Conservation (phyloP, 2,888 invertebrate genomes). For the Oscheius onirici region DNA sequence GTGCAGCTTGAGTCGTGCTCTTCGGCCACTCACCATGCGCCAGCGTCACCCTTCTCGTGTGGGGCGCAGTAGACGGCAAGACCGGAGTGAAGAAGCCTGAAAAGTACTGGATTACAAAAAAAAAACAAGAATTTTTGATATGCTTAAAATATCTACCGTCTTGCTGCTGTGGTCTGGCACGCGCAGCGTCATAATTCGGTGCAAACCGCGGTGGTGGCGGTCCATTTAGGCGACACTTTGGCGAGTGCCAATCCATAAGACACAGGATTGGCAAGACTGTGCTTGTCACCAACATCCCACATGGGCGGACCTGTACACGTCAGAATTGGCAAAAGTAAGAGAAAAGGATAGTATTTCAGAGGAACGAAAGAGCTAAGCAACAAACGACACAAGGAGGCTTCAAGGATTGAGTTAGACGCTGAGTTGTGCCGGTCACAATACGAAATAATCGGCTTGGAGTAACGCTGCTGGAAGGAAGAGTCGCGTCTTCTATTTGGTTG, state of each 20-base stretch:
- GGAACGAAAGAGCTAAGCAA: not conserved
- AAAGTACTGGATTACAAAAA: slow-evolving; percentile 9
- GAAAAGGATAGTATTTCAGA: not conserved
- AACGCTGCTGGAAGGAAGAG: not conserved
- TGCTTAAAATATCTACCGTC: slow-evolving; percentile 3
- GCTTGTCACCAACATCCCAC: slow-evolving; percentile 46
- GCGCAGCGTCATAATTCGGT: slow-evolving; percentile 44
- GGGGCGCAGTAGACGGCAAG: slow-evolving; percentile 44
- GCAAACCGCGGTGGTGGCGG: slow-evolving; percentile 65
- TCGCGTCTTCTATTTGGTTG: not conserved
- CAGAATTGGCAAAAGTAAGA: slow-evolving; percentile 4
- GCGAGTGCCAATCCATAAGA: slow-evolving; percentile 68
- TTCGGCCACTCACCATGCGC: slow-evolving; percentile 34
- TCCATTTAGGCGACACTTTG: slow-evolving; percentile 63
- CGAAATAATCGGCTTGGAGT: slow-evolving; percentile 10
- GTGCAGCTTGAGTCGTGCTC: slow-evolving; percentile 31
- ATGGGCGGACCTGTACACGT: slow-evolving; percentile 29
- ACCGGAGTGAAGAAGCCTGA: slow-evolving; percentile 71
- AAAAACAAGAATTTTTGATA: not conserved
- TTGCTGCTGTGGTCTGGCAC: slow-evolving; percentile 18
- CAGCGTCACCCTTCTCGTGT: slow-evolving; percentile 30
- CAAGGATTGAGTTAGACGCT: not conserved
- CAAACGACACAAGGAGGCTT: not conserved
- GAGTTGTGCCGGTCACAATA: slow-evolving; percentile 3
- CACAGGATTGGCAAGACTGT: slow-evolving; percentile 67